phyloP scores from a whole-genome alignment of 2,113 vertebrate species.

The Pluvianellus socialis region DNA sequence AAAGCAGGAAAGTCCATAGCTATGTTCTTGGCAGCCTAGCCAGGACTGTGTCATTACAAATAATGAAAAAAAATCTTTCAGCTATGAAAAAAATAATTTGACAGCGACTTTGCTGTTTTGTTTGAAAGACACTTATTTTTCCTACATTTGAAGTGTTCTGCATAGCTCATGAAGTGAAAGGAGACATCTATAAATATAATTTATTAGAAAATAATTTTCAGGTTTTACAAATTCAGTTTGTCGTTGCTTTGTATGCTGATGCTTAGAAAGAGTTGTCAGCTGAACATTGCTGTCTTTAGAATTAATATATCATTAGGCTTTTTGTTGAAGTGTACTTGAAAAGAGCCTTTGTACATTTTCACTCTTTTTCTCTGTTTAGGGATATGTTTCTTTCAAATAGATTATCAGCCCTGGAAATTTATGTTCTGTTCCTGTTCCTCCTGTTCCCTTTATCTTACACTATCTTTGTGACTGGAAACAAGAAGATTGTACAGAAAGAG shows the following conservation, averaged over 20 bases:
- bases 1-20: not conserved
- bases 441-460: not conserved
- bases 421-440: not conserved
- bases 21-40: not conserved
- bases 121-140: not conserved
- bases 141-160: not conserved
- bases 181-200: not conserved
- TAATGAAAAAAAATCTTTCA: not conserved
- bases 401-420: not conserved
- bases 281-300: not conserved
- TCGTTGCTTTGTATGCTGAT: not conserved
- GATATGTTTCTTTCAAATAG: not conserved
- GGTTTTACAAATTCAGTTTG: not conserved
- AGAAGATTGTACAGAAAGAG: not conserved
- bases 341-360: not conserved
- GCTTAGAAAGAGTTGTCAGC: not conserved
- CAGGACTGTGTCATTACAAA: not conserved
- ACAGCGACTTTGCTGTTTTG: not conserved
- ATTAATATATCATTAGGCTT: not conserved
- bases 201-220: not conserved
- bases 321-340: not conserved
- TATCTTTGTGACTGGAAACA: not conserved
- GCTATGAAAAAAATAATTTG: not conserved
- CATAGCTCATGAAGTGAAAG: not conserved
- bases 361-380: not conserved